These are phyloP conservation scores for Salvator merianae DNA, from an alignment of 2,113 vertebrate genomes.

Conservation along the genomic window DNA sequence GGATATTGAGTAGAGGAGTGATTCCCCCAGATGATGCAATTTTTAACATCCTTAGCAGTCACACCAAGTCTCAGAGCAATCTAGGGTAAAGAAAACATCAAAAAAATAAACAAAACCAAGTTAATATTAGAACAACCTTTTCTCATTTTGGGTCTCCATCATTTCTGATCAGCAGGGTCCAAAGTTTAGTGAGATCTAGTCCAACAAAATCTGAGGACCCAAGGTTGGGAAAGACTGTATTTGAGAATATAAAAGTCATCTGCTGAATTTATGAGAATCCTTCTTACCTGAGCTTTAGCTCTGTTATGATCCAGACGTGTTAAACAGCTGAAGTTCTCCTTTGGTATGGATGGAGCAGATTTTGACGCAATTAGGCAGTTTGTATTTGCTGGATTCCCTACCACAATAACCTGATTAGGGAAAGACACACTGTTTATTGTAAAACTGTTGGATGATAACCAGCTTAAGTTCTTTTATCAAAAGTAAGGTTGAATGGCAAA, in stretches of 20 bases:
- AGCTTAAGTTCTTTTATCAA: not conserved
- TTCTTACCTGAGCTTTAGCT: slow-evolving; percentile 89
- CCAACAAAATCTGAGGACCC: no score
- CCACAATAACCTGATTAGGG: slow-evolving; percentile 86
- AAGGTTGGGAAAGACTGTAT: not conserved
- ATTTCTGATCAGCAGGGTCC: not conserved
- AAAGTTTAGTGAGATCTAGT: not conserved
- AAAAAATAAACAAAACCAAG: not conserved
- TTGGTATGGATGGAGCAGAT: slow-evolving; percentile 94
- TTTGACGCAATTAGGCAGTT: slow-evolving; percentile 96
- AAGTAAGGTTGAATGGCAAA: not conserved
- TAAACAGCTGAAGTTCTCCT: slow-evolving; percentile 97
- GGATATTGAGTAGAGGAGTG: slow-evolving; percentile 98
- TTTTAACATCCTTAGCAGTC: slow-evolving; percentile 87
- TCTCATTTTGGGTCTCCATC: no score
- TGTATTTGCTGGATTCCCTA: slow-evolving; percentile 97
- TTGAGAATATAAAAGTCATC: not conserved
- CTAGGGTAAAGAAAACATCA: slow-evolving; percentile 65
- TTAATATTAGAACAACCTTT: not conserved
- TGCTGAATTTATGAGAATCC: not conserved
- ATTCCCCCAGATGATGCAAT: slow-evolving; percentile 98
- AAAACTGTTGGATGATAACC: not conserved
- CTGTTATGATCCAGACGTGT: slow-evolving; percentile 98
- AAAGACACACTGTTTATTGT: not conserved
- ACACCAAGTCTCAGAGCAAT: slow-evolving; percentile 90